These are phyloP conservation scores for Oreochromis tanganicae DNA, from an alignment of 2,113 vertebrate species.

Conservation along the genomic window DNA sequence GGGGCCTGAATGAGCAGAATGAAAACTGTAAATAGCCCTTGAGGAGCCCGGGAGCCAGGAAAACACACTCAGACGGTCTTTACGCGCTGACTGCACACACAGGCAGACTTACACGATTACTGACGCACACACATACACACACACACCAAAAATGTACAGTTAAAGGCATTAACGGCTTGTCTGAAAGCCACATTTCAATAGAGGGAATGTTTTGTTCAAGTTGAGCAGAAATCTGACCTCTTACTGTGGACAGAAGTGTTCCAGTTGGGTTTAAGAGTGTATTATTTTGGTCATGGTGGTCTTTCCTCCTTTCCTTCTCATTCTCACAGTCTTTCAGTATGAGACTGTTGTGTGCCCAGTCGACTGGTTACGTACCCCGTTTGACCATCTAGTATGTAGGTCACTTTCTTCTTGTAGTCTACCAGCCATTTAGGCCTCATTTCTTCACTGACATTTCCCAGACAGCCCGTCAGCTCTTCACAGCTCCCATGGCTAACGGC, in stretches of 20 bases:
- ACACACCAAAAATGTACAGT: constrained; percentile 24
- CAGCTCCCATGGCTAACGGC: constrained; percentile 3
- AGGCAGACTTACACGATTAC: neutral
- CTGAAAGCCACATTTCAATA: constrained; percentile 55
- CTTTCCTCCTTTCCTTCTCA: neutral
- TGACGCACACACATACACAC: neutral
- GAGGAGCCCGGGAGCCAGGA: constrained; percentile 39
- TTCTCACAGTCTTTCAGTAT: neutral
- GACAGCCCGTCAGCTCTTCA: constrained; percentile 39
- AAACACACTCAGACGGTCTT: constrained; percentile 34
- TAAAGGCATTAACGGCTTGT: constrained; percentile 26
- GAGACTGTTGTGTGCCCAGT: neutral
- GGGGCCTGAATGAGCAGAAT: constrained; percentile 48
- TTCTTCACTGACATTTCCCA: constrained; percentile 31
- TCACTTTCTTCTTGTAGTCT: constrained; percentile 4
- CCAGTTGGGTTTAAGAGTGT: constrained; percentile 41
- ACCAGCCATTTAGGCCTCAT: neutral
- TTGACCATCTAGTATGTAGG: constrained; percentile 32
- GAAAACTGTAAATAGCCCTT: constrained; percentile 48
- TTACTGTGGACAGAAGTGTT: constrained; percentile 51
- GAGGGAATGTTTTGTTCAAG: constrained; percentile 40
- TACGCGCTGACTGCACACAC: neutral
- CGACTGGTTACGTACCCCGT: neutral
- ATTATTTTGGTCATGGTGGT: constrained; percentile 58
- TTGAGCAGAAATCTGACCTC: constrained; percentile 54